Evolutionary conservation across 2,113 vertebrate genomes (phyloP), one percentile per base, ranked within the genome.

Genomic region (Ameiurus melas): DNA sequence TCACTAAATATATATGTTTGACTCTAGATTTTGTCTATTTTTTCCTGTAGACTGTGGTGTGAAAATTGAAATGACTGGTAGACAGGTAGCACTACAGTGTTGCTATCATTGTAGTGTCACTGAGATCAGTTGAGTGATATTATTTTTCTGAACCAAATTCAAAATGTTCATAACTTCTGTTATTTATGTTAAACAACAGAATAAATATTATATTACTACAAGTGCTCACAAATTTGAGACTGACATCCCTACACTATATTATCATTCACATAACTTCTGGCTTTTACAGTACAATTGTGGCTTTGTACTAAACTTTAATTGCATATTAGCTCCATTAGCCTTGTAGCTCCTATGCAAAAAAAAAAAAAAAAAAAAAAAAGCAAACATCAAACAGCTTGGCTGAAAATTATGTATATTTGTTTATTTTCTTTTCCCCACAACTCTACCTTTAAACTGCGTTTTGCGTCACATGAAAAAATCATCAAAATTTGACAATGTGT

Each of bases 1-100:
- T 81, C 17, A 3, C 60, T 39, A 39, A 14, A 27, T 68, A 81
- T 25, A 86, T 81, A 62, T 83, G 53, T 27, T 83, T 83, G 80
- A 62, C 43, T 78, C 12, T 13, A 51, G 4, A 78, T 47, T 78
- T 27, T n/a, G 22, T 78, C 75, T 5, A 12, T 75, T 36, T 43
- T 75, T 4, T 30, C n/a, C 19, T 55, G 77, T 20, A 79, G 16
- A 14, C 77, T 33, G 14, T 16, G 5, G 1, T 5, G 27, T 58
- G 17, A 22, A 58, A 30, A 58, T 22, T 58, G 55, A 58, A 1
- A 4, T 6, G n/a, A 1, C 55, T 36, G 55, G 17, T 5, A 20
- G n/a, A 81, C 30, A 10, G 3, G 13, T 33, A 58, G 55, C 55
- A 57, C 78, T 30, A 55, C 51, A 30, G 51, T 30, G 5, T 7